A percentile compares a stretch with the other conserved stretches of the same genome.
phyloP scores from a whole-genome alignment of 2,797 vertebrate genomes.

The Channa striata region DNA sequence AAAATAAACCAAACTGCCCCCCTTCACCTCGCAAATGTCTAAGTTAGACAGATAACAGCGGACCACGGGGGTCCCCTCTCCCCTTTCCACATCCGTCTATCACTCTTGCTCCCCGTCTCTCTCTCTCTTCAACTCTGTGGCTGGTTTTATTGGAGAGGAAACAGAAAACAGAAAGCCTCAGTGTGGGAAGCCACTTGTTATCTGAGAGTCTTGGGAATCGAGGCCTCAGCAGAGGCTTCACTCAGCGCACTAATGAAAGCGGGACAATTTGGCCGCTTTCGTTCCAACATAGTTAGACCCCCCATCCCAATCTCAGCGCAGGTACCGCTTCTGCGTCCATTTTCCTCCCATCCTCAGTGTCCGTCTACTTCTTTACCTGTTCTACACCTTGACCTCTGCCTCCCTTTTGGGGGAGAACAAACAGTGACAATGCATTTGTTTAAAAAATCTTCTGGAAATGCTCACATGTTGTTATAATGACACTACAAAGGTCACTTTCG shows the following conservation, averaged over 20 bases:
- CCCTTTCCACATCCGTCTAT: constrained; percentile 79
- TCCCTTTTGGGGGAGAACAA: constrained; percentile 20
- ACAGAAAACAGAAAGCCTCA: constrained; percentile 89
- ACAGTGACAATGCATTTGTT: constrained; percentile 31
- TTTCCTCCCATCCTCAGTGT: constrained; percentile 47
- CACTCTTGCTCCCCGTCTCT: constrained; percentile 71
- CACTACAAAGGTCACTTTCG: not conserved
- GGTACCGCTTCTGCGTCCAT: constrained; percentile 61
- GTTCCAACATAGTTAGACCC: constrained; percentile 85
- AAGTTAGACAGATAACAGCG: constrained; percentile 84
- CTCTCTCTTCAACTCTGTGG: constrained; percentile 51
- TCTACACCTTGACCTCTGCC: constrained; percentile 46
- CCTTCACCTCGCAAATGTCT: constrained; percentile 65
- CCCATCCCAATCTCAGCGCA: constrained; percentile 72
- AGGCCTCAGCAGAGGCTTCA: constrained; percentile 92
- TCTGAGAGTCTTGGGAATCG: constrained; percentile 99
- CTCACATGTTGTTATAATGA: constrained; percentile 9
- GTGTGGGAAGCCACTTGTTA: constrained; percentile 91
- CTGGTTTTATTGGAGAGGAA: constrained; percentile 86
- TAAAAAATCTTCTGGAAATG: constrained; percentile 32
- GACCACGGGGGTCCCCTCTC: constrained; percentile 83
- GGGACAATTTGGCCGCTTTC: constrained; percentile 94
- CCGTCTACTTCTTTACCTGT: constrained; percentile 34
- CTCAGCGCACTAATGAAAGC: constrained; percentile 98
- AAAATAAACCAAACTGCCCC: constrained; percentile 83